Evolutionary conservation across 2,113 vertebrate species (phyloP).

Genomic region (Salvator merianae): DNA sequence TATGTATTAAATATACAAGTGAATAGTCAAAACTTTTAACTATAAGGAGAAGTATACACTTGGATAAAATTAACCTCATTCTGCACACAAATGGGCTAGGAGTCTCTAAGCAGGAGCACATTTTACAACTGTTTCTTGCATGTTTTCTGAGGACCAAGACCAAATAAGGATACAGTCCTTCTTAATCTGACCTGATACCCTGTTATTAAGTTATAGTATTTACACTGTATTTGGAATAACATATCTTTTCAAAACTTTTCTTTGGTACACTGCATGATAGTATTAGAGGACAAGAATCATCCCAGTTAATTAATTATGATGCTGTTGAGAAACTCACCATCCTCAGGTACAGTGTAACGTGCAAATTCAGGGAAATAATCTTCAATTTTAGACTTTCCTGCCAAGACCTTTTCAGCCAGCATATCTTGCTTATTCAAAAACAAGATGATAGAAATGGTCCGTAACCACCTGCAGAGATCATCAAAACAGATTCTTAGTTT

Average conservation of each 20-base stretch:
- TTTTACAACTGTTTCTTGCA: neutral
- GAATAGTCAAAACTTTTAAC: slow-evolving; percentile 7
- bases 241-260: neutral
- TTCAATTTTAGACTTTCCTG: slow-evolving; percentile 99
- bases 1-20: neutral
- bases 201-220: neutral
- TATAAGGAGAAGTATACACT: neutral
- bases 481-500: slow-evolving; percentile 8
- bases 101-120: slow-evolving; percentile 11
- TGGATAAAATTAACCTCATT: neutral
- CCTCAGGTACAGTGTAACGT: slow-evolving; percentile 97
- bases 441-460: slow-evolving; percentile 98
- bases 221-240: neutral
- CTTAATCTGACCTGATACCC: neutral
- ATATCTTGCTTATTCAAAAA: slow-evolving; percentile 99
- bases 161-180: neutral
- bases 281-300: neutral
- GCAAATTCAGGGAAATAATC: slow-evolving; percentile 98
- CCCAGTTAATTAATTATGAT: neutral
- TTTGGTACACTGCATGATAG: neutral
- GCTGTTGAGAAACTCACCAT: slow-evolving; percentile 79
- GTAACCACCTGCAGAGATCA: slow-evolving; percentile 88
- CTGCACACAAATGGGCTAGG: neutral
- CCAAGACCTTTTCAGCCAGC: slow-evolving; percentile 98
- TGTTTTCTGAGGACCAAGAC: neutral